phyloP scores from a whole-genome alignment of 2,888 invertebrate species.

The Hemicrepidius hirtus region DNA sequence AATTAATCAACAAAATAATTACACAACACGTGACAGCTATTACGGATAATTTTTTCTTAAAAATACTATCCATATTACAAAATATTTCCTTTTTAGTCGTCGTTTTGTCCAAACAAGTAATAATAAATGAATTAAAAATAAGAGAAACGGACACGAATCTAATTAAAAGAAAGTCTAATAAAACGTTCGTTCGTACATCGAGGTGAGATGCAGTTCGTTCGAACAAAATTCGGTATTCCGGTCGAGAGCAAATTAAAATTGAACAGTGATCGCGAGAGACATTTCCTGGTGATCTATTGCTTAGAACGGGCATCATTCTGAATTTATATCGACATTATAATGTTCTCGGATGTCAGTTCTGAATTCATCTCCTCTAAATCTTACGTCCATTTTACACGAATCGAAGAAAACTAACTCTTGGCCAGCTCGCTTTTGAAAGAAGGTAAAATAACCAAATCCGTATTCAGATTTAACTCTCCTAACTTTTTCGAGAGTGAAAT shows the following conservation, averaged over 20 bases:
- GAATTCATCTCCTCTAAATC: conserved; percentile 44
- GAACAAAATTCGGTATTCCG: conserved; percentile 43
- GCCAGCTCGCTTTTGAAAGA: not conserved
- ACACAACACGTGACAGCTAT: too few species aligned
- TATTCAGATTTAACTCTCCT: conserved; percentile 14
- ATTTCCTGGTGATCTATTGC: conserved; percentile 58
- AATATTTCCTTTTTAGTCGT: too few species aligned
- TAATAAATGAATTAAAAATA: too few species aligned
- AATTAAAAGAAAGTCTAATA: conserved; percentile 32
- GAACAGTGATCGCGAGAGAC: conserved; percentile 45
- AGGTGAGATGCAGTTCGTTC: conserved; percentile 42
- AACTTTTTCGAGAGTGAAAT: conserved; percentile 10
- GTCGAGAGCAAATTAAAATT: conserved; percentile 46
- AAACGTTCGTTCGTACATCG: conserved; percentile 5
- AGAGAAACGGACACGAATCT: not conserved
- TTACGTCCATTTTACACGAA: conserved; percentile 35
- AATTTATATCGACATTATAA: conserved; percentile 61
- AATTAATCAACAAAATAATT: too few species aligned
- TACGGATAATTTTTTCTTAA: too few species aligned
- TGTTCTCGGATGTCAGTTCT: conserved; percentile 55
- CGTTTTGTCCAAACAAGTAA: too few species aligned
- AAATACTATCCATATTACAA: too few species aligned
- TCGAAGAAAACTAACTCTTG: conserved; percentile 12
- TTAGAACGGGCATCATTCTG: conserved; percentile 55
- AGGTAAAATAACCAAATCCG: conserved; percentile 18